Evolutionary conservation across 2,113 vertebrate genomes (phyloP).

Genomic region (Apodemus sylvaticus): DNA sequence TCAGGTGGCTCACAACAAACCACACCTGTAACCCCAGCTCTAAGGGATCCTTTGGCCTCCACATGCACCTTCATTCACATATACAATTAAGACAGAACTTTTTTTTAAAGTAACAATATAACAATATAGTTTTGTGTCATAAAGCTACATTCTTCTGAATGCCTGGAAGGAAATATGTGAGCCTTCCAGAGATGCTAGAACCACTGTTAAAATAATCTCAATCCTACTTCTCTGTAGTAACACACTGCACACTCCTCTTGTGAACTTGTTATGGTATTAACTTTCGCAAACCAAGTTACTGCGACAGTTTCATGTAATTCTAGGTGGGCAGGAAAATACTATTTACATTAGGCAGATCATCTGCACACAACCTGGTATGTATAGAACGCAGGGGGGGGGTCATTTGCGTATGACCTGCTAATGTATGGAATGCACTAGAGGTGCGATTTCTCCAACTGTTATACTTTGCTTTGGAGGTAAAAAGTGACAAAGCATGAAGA

Average conservation of each 20-base stretch:
- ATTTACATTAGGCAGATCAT: neutral
- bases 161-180: neutral
- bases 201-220: neutral
- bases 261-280: rapidly evolving
- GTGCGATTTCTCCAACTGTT: neutral
- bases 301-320: neutral
- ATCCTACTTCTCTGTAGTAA: neutral
- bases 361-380: neutral
- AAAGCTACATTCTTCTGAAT: neutral
- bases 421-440: neutral
- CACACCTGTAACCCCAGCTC: neutral
- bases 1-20: neutral
- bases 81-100: neutral
- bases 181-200: neutral
- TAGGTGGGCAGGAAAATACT: neutral
- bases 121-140: neutral
- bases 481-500: neutral
- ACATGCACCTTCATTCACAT: neutral
- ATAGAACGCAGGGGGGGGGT: rapidly evolving
- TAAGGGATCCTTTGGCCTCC: neutral
- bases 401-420: neutral
- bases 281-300: neutral
- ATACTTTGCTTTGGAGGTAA: neutral
- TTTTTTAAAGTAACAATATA: neutral
- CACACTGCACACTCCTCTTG: neutral